Base-by-base conservation (phyloP, 53 echinoderm and acorn worm species). In the Holothuria leucospilota region DNA sequence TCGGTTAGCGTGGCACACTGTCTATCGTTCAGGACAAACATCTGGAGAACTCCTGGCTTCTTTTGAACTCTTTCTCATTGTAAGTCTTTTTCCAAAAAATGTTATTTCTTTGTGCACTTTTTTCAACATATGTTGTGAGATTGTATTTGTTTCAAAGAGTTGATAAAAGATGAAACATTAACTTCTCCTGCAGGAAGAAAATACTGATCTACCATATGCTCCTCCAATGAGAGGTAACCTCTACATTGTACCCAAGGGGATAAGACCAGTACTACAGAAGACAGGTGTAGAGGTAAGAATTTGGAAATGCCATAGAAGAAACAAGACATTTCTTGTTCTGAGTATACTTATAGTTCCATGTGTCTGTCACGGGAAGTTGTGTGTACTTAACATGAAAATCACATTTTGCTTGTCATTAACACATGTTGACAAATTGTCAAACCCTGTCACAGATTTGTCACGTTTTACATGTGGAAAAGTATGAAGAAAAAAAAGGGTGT, bases 181-280 rank as follows among this genome's bases (percentile, higher is more conserved):
- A 46, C 27, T 80, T 80, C 2, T 6, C 74, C 86, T 81, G 13
- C 86, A 90, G 90, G 85, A 86, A 56, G 86, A 86, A 24, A 80
- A 86, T 62, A 77, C 90, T 20, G 90, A 90, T 66, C 82, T 90
- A 60, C 90, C 90, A 29, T 90, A 69, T 65, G 79, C 85, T 6
- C 90, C 90, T 34, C 90, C 90, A 15, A 90, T 86, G 86, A 79
- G 80, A 80, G 65, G 86, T n/a, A 84, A 86, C 86, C 90, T 86
- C 8, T 90, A 86, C 82, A 86, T 90, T 62, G 90, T 90, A 80
- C 90, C 90, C 12, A 90, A 85, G 24, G 90, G 90, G 5, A 90
- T 90, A 11, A 65, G 90, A n/a, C 90, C 86, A 8, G 86, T 86
- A 51, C 68, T 86, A 63, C 90, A 90, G 42, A 74, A 62, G 13